Base-by-base conservation (phyloP, 2,888 invertebrate genomes). In the Cylindroiulus punctatus region DNA sequence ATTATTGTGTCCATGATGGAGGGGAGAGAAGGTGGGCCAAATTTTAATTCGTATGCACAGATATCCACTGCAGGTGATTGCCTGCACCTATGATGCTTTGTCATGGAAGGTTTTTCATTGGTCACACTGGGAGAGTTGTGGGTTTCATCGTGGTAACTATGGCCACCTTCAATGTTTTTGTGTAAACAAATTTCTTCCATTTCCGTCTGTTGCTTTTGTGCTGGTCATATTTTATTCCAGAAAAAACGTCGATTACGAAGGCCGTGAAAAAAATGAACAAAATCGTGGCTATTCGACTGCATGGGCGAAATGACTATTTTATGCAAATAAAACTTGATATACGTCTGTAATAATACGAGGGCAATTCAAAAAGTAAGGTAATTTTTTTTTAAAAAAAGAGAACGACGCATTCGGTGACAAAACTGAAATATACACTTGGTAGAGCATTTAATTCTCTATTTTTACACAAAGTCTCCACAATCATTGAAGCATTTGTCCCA, bases 81-180 rank as follows among this genome's bases (percentile, higher is more conserved):
- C n/a, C 8, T 52, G 19, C 52, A 14, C 52, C n/a, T 52, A 5
- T n/a, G 52, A 52, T 52, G 52, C 52, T n/a, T 44, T 52, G 30
- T 76, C 76, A 12, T 30, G 30, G n/a, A 26, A 10, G 76, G 26
- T 8, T 76, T 26, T 30, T 30, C 3, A 30, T 76, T 76, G 76
- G 76, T 76, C 76, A 30, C 76, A 8, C 30, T 14, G 12, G 26
- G 26, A 14, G 22, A 65, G 26, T 26, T 10, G n/a, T 12, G 12
- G 65, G 65, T n/a, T 65, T 65, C 14, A 76, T 76, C 30, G 76
- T 76, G 30, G 26, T 36, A 36, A 36, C 76, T 76, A 76, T 76
- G 76, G 30, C 26, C 30, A 76, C 76, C 30, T 14, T 14, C 22
- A 14, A 76, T 76, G 76, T 52, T 65, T n/a, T 22, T 17, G 26